phyloP scores from a whole-genome alignment of 2,113 vertebrate genomes.

The Dasyurus viverrinus region DNA sequence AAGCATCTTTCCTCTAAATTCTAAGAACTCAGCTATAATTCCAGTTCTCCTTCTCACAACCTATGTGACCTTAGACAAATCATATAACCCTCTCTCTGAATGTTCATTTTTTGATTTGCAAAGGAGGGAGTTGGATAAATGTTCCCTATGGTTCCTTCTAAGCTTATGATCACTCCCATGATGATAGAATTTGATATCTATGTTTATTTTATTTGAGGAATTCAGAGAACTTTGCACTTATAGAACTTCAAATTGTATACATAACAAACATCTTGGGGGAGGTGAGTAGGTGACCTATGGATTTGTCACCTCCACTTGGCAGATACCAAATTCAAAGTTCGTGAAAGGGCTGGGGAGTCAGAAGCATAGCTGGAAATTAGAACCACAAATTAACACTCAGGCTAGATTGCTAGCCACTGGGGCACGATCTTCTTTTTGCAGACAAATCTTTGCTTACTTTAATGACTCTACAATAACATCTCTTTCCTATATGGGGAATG shows the following conservation, averaged over 20 bases:
- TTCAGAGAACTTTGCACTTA: slow-evolving; percentile 3
- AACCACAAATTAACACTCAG: not conserved
- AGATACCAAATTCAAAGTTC: not conserved
- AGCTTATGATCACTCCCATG: not conserved
- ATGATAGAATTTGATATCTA: not conserved
- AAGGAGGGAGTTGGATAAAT: not conserved
- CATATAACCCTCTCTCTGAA: not conserved
- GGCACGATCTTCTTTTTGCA: not conserved
- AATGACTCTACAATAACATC: not conserved
- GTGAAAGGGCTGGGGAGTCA: not conserved
- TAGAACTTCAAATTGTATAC: slow-evolving; percentile 21
- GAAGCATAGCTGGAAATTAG: slow-evolving; percentile 35
- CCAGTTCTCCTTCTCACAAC: not conserved
- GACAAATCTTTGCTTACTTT: not conserved
- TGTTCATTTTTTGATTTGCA: not conserved
- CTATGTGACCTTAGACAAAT: not conserved
- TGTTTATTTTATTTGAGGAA: slow-evolving; percentile 28
- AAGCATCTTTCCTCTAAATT: not conserved
- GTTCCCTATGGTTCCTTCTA: not conserved
- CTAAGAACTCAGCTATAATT: not conserved
- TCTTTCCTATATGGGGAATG: not conserved
- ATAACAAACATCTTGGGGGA: not conserved
- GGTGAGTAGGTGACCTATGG: not conserved
- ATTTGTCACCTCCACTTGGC: not conserved
- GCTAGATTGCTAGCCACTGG: not conserved